Evolutionary conservation across 2,113 vertebrate species (phyloP), one percentile per base, ranked within the genome.

Genomic region (Petrocephalus microphthalmus): DNA sequence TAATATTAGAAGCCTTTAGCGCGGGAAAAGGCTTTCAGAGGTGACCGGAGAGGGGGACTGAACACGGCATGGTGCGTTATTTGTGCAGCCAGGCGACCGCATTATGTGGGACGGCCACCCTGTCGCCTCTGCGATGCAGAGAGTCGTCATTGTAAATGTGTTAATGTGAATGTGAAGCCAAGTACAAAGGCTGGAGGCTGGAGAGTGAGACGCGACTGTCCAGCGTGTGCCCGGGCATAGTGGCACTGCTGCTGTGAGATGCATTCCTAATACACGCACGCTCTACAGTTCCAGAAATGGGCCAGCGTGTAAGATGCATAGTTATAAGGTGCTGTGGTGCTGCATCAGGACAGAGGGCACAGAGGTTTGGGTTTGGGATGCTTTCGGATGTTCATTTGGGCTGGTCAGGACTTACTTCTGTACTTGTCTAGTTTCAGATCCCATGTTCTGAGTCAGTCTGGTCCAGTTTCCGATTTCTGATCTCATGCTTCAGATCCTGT

Each of bases 121-220:
- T 92, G 29, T 89, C 91, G 92, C 91, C 90, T 87, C 87, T 90
- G 92, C 87, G 91, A 93, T 94, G 92, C 90, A 90, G 90, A 92
- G 90, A 92, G 92, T 92, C 92, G 90, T 90, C 90, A 87, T 88
- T 89, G 90, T 86, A 88, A 91, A 91, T 90, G 45, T 52, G 89
- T 90, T 92, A n/a, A n/a, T n/a, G n/a, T n/a, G n/a, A n/a, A n/a
- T n/a, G n/a, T 42, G 85, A 90, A 88, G 53, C 89, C 91, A 91
- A 91, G 92, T 92, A 89, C 87, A 91, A 89, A 91, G 89, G 88
- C 67, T 82, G 37, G 88, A 51, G 4, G 84, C 90, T 45, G 1
- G 13, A 84, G 49, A 29, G 10, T 15, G 84, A 49, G 87, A 47
- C 54, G 11, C 60, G 47, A 84, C 11, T 84, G n/a, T 84, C 22